phyloP scores from a whole-genome alignment of 1,140 invertebrate species.

The Asobara japonica region DNA sequence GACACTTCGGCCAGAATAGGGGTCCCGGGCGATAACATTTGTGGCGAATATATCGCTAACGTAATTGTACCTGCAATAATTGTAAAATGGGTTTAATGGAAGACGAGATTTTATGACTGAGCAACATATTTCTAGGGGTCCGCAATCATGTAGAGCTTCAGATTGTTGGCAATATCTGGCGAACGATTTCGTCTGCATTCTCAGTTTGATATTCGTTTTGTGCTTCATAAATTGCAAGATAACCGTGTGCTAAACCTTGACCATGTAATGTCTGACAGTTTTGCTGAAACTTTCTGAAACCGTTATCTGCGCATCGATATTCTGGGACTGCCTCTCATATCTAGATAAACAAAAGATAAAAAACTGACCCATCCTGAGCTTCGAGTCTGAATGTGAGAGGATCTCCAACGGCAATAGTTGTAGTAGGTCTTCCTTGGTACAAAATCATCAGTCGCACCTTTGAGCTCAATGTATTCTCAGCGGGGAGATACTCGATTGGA shows the following conservation, averaged over 20 bases:
- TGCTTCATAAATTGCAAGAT: too few relatives aligned
- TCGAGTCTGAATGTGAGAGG: conserved; percentile 89
- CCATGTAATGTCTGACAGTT: too few relatives aligned
- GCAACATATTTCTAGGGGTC: too few relatives aligned
- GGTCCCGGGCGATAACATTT: conserved; percentile 92
- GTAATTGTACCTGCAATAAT: conserved; percentile 74
- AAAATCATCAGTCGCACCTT: conserved; percentile 86
- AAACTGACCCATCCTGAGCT: conserved; percentile 78
- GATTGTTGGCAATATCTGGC: too few relatives aligned
- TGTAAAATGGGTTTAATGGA: too few relatives aligned
- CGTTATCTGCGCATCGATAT: too few relatives aligned
- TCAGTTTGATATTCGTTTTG: too few relatives aligned
- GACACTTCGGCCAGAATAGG: conserved; percentile 88
- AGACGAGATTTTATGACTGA: too few relatives aligned
- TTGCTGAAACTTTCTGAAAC: neutral
- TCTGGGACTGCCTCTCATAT: too few relatives aligned
- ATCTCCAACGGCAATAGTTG: conserved; percentile 94
- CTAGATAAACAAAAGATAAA: neutral
- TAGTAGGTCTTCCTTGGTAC: conserved; percentile 89
- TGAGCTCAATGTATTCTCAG: conserved; percentile 89
- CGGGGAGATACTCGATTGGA: conserved; percentile 89
- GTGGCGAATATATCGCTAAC: conserved; percentile 91
- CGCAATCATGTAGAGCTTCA: too few relatives aligned
- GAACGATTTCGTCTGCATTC: too few relatives aligned
- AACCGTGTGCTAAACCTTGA: too few relatives aligned